phyloP scores from a whole-genome alignment of 2,113 vertebrate genomes.

The Gobio gobio region DNA sequence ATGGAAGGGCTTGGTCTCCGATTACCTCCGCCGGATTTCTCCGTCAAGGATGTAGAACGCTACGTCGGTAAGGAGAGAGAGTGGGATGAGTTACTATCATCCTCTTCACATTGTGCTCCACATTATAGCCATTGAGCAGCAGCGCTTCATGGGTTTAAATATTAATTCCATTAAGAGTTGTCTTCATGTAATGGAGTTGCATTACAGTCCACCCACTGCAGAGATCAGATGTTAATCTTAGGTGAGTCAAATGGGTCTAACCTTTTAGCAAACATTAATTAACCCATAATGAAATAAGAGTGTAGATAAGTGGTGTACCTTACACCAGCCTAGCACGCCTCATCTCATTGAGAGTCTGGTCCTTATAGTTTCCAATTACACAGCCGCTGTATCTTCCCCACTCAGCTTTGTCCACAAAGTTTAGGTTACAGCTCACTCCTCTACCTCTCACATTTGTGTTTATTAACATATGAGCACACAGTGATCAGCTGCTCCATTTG shows the following conservation, averaged over 20 bases:
- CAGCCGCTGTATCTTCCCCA: slow-evolving; percentile 59
- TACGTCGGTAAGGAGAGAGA: slow-evolving; percentile 88
- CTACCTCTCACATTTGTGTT: not conserved
- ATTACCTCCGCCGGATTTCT: slow-evolving; percentile 87
- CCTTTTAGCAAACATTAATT: slow-evolving; percentile 47
- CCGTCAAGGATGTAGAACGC: slow-evolving; percentile 91
- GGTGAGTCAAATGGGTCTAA: slow-evolving; percentile 32
- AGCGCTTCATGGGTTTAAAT: slow-evolving; percentile 18
- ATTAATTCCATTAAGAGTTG: slow-evolving; percentile 30
- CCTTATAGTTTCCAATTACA: slow-evolving; percentile 73
- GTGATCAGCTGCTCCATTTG: slow-evolving; percentile 36
- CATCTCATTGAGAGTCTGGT: slow-evolving; percentile 61
- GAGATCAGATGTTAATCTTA: not conserved
- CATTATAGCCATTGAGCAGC: slow-evolving; percentile 1
- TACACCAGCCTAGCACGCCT: slow-evolving; percentile 53
- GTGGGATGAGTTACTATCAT: not conserved
- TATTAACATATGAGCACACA: not conserved
- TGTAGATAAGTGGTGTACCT: slow-evolving; percentile 40
- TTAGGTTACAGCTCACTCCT: slow-evolving; percentile 67
- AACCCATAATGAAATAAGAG: slow-evolving; percentile 48
- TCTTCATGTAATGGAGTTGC: slow-evolving; percentile 31
- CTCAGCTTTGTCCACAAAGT: slow-evolving; percentile 66
- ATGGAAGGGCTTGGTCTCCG: slow-evolving; percentile 92
- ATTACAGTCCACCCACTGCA: not conserved
- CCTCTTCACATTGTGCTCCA: not conserved